Evolutionary conservation across 2,113 vertebrate species (phyloP), one percentile per base, ranked within the genome.

Genomic region (Xerus inauris): DNA sequence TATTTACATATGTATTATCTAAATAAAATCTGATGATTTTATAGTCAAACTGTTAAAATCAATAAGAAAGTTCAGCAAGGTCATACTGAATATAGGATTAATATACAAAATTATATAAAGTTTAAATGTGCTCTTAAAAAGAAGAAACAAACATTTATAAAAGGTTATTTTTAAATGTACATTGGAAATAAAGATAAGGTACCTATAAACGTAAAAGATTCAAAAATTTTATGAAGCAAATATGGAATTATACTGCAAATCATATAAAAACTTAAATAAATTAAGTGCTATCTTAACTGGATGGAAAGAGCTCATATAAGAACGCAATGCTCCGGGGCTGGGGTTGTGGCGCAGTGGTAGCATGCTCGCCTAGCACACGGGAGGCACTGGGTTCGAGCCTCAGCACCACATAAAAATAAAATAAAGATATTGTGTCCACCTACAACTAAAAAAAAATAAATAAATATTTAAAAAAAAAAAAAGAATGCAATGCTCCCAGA

Each of bases 121-220:
- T 77, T 59, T 35, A 88, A 85, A 62, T 80, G 8, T 87, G 9
- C 59, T 94, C 38, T 35, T 95, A 87, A 17, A 40, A 96, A 73
- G 40, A 38, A 80, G 32, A 84, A 87, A 10, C 8, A 77, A 84
- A 51, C 5, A 59, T 72, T 77, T 83, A 28, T 12, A 94, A 94
- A 71, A 69, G 42, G 14, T 57, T 47, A 84, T 86, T 59, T 87
- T 84, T 38, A 59, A 88, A 88, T 35, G 87, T 40, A 45, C 1
- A 51, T n/a, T 92, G 54, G 35, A 9, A 90, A 69, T 26, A 71
- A 91, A 69, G 22, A 24, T 69, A 82, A 81, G 16, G 3, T 73
- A 49, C 3, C 13, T 81, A 51, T 26, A 42, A 89, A 59, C 8
- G 65, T 59, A 30, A 81, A 92, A 85, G 20, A 32, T 73, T 35